Evolutionary conservation across 2,797 vertebrate species (phyloP).

Genomic region (Denticeps clupeoides): DNA sequence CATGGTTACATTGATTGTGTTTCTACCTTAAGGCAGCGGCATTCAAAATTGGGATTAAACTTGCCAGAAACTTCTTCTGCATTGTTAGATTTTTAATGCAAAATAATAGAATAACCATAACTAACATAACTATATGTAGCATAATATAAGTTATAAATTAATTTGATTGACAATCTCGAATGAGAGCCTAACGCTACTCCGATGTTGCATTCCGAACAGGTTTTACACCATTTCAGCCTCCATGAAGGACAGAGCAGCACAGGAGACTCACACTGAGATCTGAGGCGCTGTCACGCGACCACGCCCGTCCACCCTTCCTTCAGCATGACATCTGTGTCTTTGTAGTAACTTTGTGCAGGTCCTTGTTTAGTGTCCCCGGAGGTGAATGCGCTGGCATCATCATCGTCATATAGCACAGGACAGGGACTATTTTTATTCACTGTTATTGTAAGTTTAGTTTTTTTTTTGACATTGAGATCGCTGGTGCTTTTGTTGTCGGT

Average conservation of each 20-base stretch:
- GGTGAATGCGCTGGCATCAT: too few relatives aligned
- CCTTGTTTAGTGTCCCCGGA: too few relatives aligned
- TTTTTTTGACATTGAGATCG: too few relatives aligned
- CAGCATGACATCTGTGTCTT: not conserved
- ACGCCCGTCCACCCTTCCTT: not conserved
- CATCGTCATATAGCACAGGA: constrained; percentile 1
- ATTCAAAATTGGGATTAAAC: not conserved
- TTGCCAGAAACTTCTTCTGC: not conserved
- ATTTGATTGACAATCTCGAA: too few relatives aligned
- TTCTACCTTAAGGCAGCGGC: not conserved
- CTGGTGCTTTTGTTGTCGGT: too few relatives aligned
- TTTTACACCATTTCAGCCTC: constrained; percentile 49
- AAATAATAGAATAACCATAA: not conserved
- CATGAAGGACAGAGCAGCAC: constrained; percentile 36
- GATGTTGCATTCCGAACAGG: constrained; percentile 31
- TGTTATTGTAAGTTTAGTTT: constrained; percentile 18
- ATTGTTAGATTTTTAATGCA: not conserved
- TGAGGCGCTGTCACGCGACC: constrained; percentile 28
- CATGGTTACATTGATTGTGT: too few relatives aligned
- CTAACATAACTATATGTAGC: not conserved
- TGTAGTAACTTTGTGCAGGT: constrained; percentile 5
- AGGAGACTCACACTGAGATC: constrained; percentile 44
- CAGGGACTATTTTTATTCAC: too few relatives aligned
- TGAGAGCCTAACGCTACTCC: constrained; percentile 1
- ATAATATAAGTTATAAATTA: too few relatives aligned